Conservation (phyloP, 2,797 vertebrate species). For the Coilia nasus region DNA sequence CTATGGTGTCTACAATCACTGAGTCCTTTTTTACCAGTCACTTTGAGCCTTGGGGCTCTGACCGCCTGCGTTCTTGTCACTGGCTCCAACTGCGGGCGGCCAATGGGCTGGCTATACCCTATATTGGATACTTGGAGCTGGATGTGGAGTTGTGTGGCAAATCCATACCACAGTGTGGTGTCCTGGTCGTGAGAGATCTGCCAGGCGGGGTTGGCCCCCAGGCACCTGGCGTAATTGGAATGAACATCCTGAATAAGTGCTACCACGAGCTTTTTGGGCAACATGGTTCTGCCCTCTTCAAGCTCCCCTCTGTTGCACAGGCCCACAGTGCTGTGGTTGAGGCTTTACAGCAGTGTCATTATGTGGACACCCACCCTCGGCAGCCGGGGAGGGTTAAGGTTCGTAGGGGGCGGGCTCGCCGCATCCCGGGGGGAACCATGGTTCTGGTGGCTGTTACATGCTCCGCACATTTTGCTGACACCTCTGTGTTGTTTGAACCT, state of each 20-base stretch:
- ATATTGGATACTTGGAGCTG: slow-evolving; percentile 41
- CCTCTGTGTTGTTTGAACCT: no score
- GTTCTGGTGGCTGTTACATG: no score
- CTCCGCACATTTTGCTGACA: no score
- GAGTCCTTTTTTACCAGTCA: slow-evolving; percentile 28
- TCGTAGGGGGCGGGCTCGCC: no score
- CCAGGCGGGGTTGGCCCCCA: not conserved
- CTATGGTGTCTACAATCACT: no score
- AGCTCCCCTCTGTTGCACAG: not conserved
- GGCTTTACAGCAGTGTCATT: no score
- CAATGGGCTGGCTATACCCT: slow-evolving; percentile 32
- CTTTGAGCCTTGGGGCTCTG: slow-evolving; percentile 24
- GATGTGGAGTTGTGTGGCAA: slow-evolving; percentile 36
- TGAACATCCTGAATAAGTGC: slow-evolving; percentile 39
- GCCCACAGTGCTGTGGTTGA: no score
- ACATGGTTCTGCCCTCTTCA: slow-evolving; percentile 20
- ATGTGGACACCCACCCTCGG: no score
- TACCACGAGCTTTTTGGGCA: slow-evolving; percentile 33
- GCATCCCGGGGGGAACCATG: no score
- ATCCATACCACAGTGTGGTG: not conserved
- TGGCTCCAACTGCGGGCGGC: slow-evolving; percentile 38
- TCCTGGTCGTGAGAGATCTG: slow-evolving; percentile 28
- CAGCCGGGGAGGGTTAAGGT: no score
- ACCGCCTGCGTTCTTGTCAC: no score
- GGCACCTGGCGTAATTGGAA: slow-evolving; percentile 28